phyloP scores from a whole-genome alignment of 2,888 invertebrate genomes.

The Dicyrtoma fusca region DNA sequence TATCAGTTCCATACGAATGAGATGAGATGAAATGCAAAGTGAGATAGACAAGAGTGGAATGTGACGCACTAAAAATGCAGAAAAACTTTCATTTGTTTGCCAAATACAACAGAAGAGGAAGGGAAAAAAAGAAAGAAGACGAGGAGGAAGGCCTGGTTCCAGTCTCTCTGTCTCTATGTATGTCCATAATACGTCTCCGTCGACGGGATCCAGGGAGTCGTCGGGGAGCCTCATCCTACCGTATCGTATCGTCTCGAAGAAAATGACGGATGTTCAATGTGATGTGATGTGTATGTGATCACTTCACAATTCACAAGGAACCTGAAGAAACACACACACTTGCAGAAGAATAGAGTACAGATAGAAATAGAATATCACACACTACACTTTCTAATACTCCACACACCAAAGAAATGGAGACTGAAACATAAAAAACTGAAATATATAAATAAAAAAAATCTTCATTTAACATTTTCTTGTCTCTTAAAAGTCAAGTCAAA shows the following conservation, averaged over 20 bases:
- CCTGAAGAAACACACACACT: neutral
- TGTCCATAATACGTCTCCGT: neutral
- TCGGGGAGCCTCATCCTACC: no score
- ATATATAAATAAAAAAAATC: no score
- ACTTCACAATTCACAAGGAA: constrained; percentile 14
- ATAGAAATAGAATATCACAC: constrained; percentile 18
- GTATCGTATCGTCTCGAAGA: constrained; percentile 8
- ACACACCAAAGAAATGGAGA: constrained; percentile 1
- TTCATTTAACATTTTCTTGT: no score
- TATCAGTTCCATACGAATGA: constrained; percentile 29
- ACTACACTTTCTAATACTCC: constrained; percentile 3
- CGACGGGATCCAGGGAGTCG: no score
- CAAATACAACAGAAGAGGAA: constrained; percentile 46
- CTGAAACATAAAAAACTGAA: neutral
- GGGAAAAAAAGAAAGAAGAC: neutral
- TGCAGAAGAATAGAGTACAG: neutral
- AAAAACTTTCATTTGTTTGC: constrained; percentile 49
- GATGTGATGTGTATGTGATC: constrained; percentile 25
- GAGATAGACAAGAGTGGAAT: constrained; percentile 32
- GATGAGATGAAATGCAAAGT: constrained; percentile 22
- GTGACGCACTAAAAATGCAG: constrained; percentile 30
- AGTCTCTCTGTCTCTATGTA: constrained; percentile 15
- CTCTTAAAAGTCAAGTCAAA: no score
- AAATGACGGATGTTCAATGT: constrained; percentile 37
- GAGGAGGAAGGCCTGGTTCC: constrained; percentile 27